Base-by-base conservation (phyloP, 1,140 invertebrate species). In the Stegodyphus mimosarum region DNA sequence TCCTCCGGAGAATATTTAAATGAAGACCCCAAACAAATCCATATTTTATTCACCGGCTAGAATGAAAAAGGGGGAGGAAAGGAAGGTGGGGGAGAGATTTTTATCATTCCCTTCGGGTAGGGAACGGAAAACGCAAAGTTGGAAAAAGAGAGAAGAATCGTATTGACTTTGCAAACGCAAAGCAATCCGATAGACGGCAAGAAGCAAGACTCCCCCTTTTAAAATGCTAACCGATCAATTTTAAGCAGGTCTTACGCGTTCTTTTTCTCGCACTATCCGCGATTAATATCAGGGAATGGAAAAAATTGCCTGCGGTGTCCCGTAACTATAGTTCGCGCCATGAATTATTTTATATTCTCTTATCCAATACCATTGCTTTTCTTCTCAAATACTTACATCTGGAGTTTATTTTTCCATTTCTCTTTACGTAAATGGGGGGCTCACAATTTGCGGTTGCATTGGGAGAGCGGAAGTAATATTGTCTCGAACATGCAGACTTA, bases 1-100 rank as follows among this genome's bases (percentile, higher is more conserved):
- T 15, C 6, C 76, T 60, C 48, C 18, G 18, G 77, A 55, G 77
- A 60, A 80, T 80, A 80, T 80, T 71, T 80, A 80, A 71, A 71
- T 80, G 77, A 80, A 80, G 64, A 70, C 53, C 77, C 64, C 66
- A 66, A 71, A 71, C 77, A 80, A 80, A 80, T 80, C 67, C 77
- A 80, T 80, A 80, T 80, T 80, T 80, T 80, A 80, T 80, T 80
- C 77, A 71, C 69, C 64, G 5, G 51, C 67, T 70, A 55, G 55
- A 71, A 80, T 50, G 69, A 53, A 75, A 75, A 55, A 50, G n/a
- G 5, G 15, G n/a, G 70, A 2, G 11, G 4, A 78, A 69, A 69
- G 50, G 33, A 33, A 33, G 33, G 33, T 33, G 33, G 33, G 33
- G 60, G 50, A 79, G 49, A 79, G 77, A 71, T 79, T 71, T 63